Evolutionary conservation across 2,797 vertebrate genomes (phyloP), one percentile per base, ranked within the genome.

Genomic region (Gastrophryne carolinensis): DNA sequence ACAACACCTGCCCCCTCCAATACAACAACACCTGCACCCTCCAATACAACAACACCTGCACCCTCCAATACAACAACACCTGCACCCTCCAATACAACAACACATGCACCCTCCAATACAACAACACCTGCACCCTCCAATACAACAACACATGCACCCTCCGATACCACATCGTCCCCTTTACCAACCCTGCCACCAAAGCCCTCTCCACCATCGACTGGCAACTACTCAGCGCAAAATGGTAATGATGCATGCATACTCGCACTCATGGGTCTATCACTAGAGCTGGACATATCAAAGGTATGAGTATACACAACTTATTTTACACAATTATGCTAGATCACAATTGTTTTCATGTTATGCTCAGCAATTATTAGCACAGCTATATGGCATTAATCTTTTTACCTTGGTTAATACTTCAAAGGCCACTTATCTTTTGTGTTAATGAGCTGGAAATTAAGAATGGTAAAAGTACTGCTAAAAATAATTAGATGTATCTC

Each of bases 171-270:
- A 80, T 73, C 0, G 10, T 62, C 1, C 10, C 0, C 60, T 57
- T 80, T 74, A 2, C 83, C 91, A 32, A 81, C 76, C 1, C 75
- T 83, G 0, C 2, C 37, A 8, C 86, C 86, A 0, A 75, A 19
- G 50, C 82, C 86, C 8, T 71, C 85, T 0, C 0, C 72, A 50
- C 81, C 83, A 72, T 70, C 82, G 70, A 86, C 62, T 0, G 91
- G 90, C 37, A 71, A 64, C 3, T 92, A 92, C 29, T 79, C 39
- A 0, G 19, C 92, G 3, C 82, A 80, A 0, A 79, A 39, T 0
- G 80, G 84, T 47, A 90, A 81, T 17, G 0, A 0, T 1, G 82
- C 80, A 24, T 92, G 91, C 5, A 30, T 92, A 79, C 89, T 84
- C 80, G 87, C 80, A 0, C 66, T 80, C 12, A 83, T 88, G 84